Evolutionary conservation across 2,113 vertebrate genomes (phyloP), one percentile per base, ranked within the genome.

Genomic region (Tachysurus fulvidraco): DNA sequence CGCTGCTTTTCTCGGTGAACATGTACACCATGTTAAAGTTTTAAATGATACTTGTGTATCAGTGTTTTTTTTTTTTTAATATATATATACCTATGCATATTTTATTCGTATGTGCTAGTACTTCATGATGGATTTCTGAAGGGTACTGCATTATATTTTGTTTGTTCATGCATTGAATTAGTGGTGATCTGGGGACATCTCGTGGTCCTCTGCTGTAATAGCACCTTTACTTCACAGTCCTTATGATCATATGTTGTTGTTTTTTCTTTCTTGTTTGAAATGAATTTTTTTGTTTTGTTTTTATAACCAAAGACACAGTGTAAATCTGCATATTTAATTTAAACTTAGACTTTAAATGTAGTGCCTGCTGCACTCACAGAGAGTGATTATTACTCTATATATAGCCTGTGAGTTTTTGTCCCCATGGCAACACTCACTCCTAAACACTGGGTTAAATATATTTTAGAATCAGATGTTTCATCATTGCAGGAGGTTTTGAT

Each of bases 271-370:
- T 77, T 76, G 6, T 44, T 25, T 50, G 16, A n/a, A 77, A 55
- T 55, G 76, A 74, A 74, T 76, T n/a, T 83, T 65, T 11, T 78
- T 73, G n/a, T n/a, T n/a, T n/a, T n/a, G n/a, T 91, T 84, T 88
- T 62, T 88, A 81, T 91, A 95, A 95, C 94, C 94, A 95, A 95
- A 95, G 91, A 93, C 91, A 84, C 91, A 92, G 30, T 55, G 52
- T 91, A 89, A 73, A 89, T 74, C 57, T 84, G 44, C 54, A n/a
- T 85, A 78, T 83, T 83, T 88, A 85, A 87, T 85, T 88, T 87
- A 87, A 90, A 41, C 84, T 77, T 65, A 78, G 59, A 79, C 94
- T 93, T 93, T 93, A 94, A 94, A 94, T 93, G 86, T 62, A 91
- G 87, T 89, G 78, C 78, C 78, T 80, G 54, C 55, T 81, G 57